Evolutionary conservation across 1,140 invertebrate genomes (phyloP).

Genomic region (Capitella teleta): DNA sequence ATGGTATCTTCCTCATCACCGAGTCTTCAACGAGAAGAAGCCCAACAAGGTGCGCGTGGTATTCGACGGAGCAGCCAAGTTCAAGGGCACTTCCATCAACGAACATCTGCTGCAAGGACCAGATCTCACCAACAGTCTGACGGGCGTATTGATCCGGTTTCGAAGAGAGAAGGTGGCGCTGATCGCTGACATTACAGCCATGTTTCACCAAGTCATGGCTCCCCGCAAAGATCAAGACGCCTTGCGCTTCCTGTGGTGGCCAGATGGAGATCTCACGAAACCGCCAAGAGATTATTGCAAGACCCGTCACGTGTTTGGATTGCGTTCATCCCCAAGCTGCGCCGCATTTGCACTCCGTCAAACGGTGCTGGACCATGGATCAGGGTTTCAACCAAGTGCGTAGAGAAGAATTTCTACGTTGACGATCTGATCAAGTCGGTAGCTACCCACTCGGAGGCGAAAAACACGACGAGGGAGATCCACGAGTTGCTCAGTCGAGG

Average conservation of each 20-base stretch:
- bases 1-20: no score
- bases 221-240: constrained; percentile 4
- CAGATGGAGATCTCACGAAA: constrained; percentile 8
- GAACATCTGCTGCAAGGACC: constrained; percentile 19
- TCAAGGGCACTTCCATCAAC: constrained; percentile 20
- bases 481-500: not conserved
- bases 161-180: constrained; percentile 12
- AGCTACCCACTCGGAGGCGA: not conserved
- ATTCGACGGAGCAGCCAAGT: no score
- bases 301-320: constrained; percentile 12
- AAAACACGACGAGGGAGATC: not conserved
- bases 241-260: constrained; percentile 16
- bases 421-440: not conserved
- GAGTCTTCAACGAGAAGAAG: no score
- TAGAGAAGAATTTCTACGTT: not conserved
- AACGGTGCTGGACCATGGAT: not conserved
- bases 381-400: not conserved
- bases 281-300: no score
- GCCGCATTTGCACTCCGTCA: constrained; percentile 8
- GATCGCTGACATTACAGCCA: constrained; percentile 9
- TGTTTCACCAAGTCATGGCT: constrained; percentile 2
- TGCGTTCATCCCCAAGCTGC: constrained; percentile 13
- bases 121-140: constrained; percentile 24
- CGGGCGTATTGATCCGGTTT: constrained; percentile 15
- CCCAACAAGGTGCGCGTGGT: no score